Percentiles rank a stretch among this genome's conserved stretches.
phyloP scores from a whole-genome alignment of 2,888 invertebrate genomes.

The Rhopalosiphum nymphaeae region DNA sequence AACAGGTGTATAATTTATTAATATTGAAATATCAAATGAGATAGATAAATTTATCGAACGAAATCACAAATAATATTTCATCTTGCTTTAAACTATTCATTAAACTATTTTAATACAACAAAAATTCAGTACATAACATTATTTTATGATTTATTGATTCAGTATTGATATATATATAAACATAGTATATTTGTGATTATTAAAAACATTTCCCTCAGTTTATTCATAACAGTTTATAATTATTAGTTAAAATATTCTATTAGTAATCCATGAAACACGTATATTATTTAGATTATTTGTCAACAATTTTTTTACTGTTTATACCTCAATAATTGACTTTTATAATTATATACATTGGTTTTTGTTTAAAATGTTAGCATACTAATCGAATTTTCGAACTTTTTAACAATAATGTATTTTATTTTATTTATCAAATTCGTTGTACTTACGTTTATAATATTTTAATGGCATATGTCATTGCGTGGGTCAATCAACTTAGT shows the following conservation, averaged over 20 bases:
- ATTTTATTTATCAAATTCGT: not conserved
- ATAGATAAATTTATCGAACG: not conserved
- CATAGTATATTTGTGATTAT: not conserved
- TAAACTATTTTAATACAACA: not conserved
- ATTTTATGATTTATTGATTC: not conserved
- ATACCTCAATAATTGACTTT: not conserved
- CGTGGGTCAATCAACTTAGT: slow-evolving; percentile 3
- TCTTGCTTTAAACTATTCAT: not conserved
- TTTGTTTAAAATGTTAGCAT: not conserved
- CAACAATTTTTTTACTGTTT: not conserved
- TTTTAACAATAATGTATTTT: not conserved
- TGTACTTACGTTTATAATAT: not conserved
- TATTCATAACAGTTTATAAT: not conserved
- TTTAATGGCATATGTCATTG: not conserved
- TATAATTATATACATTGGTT: not conserved
- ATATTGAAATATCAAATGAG: not conserved
- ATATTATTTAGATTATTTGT: not conserved
- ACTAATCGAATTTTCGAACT: not conserved
- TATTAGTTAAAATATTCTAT: not conserved
- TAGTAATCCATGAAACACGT: not conserved
- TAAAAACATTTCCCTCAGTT: not conserved
- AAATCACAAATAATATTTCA: not conserved
- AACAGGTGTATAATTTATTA: slow-evolving; percentile 22
- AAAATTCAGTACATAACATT: not conserved
- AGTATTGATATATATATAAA: not conserved